phyloP scores from a whole-genome alignment of 2,113 vertebrate genomes.

The Spilogale gracilis region DNA sequence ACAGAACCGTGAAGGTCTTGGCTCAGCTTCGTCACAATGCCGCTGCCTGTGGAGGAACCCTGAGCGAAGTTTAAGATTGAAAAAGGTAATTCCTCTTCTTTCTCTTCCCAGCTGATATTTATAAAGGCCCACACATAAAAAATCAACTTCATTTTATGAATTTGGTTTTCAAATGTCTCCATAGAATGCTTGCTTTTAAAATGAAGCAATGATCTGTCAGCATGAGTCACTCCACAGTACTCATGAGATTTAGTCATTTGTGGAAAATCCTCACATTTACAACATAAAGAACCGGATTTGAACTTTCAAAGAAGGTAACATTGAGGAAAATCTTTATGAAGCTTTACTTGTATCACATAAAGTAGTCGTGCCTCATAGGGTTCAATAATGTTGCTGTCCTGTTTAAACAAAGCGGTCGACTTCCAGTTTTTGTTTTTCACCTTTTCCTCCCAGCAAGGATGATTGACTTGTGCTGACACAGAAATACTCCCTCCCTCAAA shows the following conservation, averaged over 20 bases:
- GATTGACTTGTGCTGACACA: not conserved
- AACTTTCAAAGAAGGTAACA: not conserved
- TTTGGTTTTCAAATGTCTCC: slow-evolving; percentile 47
- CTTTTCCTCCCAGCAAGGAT: not conserved
- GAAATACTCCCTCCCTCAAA: not conserved
- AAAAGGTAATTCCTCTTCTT: not conserved
- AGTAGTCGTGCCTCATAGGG: not conserved
- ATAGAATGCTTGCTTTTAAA: not conserved
- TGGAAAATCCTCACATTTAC: not conserved
- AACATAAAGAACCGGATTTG: not conserved
- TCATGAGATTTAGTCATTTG: not conserved
- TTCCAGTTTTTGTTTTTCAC: not conserved
- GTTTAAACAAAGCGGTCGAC: not conserved
- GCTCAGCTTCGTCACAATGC: not conserved
- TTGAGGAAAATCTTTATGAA: not conserved
- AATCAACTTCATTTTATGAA: slow-evolving; percentile 34
- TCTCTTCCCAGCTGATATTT: not conserved
- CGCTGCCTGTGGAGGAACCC: not conserved
- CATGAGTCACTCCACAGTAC: not conserved
- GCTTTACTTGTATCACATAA: not conserved
- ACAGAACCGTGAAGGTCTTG: not conserved
- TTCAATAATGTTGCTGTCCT: accelerated
- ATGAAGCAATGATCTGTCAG: not conserved
- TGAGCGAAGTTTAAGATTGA: not conserved
- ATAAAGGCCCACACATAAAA: not conserved